Conservation (phyloP, 2,888 invertebrate genomes). For the Cylloceria caligata region DNA sequence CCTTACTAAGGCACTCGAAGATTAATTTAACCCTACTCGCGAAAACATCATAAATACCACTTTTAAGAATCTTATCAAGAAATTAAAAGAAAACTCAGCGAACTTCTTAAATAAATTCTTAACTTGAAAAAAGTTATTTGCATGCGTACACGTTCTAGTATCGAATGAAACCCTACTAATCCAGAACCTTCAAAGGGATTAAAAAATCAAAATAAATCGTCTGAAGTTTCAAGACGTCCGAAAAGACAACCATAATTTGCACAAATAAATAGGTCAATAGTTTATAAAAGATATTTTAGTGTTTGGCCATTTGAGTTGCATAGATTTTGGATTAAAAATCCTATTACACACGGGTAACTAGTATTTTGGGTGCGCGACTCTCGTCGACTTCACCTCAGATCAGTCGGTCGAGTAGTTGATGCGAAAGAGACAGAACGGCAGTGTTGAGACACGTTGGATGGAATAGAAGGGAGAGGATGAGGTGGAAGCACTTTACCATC, state of each 20-base stretch:
- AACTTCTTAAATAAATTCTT: background rate
- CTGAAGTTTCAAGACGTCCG: background rate
- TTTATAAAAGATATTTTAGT: no score
- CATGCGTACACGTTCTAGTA: background rate
- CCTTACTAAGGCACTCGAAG: conserved; percentile 43
- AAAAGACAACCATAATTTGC: background rate
- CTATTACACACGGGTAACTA: conserved; percentile 48
- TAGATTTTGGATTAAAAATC: no score
- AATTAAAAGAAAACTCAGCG: background rate
- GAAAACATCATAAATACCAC: conserved; percentile 39
- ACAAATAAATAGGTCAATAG: background rate
- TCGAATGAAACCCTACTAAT: background rate
- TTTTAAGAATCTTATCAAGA: conserved; percentile 48
- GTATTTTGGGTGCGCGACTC: conserved; percentile 37
- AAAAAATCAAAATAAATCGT: background rate
- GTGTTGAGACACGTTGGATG: conserved; percentile 43
- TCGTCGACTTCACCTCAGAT: conserved; percentile 55
- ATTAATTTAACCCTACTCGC: conserved; percentile 56
- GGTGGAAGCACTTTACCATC: conserved; percentile 69
- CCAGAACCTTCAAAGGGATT: background rate
- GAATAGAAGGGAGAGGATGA: conserved; percentile 55
- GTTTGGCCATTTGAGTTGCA: no score
- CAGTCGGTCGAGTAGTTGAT: conserved; percentile 65
- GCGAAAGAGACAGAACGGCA: conserved; percentile 54
- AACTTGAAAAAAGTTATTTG: background rate